Base-by-base conservation (phyloP, 2,888 invertebrate species). In the Ceratothoa steindachneri region DNA sequence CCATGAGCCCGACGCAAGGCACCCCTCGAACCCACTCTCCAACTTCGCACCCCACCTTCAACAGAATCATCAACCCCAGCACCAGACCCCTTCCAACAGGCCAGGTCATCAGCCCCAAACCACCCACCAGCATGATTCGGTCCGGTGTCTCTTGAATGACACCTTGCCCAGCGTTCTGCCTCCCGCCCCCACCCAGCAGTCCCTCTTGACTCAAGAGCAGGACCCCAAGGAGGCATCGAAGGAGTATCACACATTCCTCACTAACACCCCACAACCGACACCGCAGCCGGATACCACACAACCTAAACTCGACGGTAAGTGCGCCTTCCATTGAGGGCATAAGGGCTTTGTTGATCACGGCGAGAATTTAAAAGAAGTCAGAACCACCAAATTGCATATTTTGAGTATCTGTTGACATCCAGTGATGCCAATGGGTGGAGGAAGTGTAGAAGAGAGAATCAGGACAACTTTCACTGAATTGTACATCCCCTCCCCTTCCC, bases 221-320 rank as follows among this genome's bases (percentile, higher is more conserved):
- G 19, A 51, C 19, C 52, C 52, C 52, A 51, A 51, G n/a, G 19
- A 15, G 1, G n/a, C 19, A n/a, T 51, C 52, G 1, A 19, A n/a
- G n/a, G 15, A n/a, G n/a, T 15, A 51, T 2, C 52, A 51, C 3
- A 15, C 15, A 51, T 51, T 51, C 19, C 52, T n/a, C 15, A 51
- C 52, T 19, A 51, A 51, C 19, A 19, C 15, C 3, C 15, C 52
- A 2, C 70, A 74, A 24, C 71, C 71, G 9, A 51, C 29, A 1
- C 71, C 71, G 2, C 67, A 67, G 30, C 74, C 74, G 3, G 74
- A 74, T 30, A 71, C 74, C 9, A 74, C 74, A 27, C 74, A 74
- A 24, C 67, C 74, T 19, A 27, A 55, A 9, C 64, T 74, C 12
- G 74, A 74, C 7, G 71, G 74, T 74, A 30, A 9, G 73, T 30